A percentile compares a stretch with the other conserved stretches of the same genome.
These are phyloP conservation scores for Ligdia adustata DNA, from an alignment of 2,888 invertebrate genomes.

Conservation along the genomic window DNA sequence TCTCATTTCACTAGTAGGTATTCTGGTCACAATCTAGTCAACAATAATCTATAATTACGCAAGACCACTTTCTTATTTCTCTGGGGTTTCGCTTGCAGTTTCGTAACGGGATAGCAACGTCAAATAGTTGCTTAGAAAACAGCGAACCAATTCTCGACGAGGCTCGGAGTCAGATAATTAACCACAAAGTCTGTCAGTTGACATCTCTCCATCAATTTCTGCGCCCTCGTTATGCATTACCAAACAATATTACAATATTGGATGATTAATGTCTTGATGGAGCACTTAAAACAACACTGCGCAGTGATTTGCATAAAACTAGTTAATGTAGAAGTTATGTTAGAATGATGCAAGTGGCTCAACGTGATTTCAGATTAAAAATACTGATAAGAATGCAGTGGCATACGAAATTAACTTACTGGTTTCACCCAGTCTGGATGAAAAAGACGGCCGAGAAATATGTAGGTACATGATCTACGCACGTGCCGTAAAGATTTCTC, in stretches of 20 bases:
- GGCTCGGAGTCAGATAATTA: slow-evolving; percentile 64
- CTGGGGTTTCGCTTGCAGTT: slow-evolving; percentile 23
- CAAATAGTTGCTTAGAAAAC: slow-evolving; percentile 38
- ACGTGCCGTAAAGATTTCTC: slow-evolving; percentile 6
- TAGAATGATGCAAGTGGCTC: slow-evolving; percentile 30
- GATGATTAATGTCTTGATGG: slow-evolving; percentile 74
- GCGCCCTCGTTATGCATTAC: slow-evolving; percentile 64
- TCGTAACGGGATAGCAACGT: slow-evolving; percentile 20
- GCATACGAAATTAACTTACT: too few species aligned
- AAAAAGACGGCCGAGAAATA: too few species aligned
- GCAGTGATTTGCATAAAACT: slow-evolving; percentile 80
- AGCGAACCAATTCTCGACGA: slow-evolving; percentile 35
- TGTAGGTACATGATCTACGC: slow-evolving; percentile 4
- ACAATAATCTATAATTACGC: slow-evolving; percentile 42
- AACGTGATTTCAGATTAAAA: slow-evolving; percentile 21
- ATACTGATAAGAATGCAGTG: too few species aligned
- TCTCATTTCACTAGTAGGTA: neutral
- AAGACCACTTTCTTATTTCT: slow-evolving; percentile 18
- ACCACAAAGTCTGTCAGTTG: slow-evolving; percentile 69
- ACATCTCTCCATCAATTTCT: slow-evolving; percentile 76
- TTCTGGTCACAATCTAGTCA: slow-evolving; percentile 1
- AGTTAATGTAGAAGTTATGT: slow-evolving; percentile 71
- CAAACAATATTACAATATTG: slow-evolving; percentile 68
- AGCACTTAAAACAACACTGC: slow-evolving; percentile 64
- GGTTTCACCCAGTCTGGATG: too few species aligned